phyloP scores from a whole-genome alignment of 2,888 invertebrate species.

The Bursaphelenchus okinawaensis region DNA sequence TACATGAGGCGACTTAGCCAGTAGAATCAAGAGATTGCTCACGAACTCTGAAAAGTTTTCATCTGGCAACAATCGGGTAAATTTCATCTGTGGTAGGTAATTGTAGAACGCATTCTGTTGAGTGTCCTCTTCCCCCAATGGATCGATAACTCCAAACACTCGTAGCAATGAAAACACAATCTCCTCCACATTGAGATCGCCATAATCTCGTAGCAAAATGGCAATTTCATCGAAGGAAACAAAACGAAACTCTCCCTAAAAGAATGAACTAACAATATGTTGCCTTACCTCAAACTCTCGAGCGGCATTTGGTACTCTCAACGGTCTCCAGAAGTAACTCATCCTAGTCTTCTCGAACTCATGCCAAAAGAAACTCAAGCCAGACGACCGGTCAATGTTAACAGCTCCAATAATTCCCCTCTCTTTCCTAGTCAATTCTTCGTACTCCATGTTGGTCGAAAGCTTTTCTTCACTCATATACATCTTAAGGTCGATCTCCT shows the following conservation, averaged over 20 bases:
- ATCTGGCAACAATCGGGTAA: background rate
- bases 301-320: background rate
- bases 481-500: background rate
- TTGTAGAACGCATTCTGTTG: background rate
- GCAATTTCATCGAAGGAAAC: background rate
- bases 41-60: background rate
- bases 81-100: background rate
- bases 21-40: background rate
- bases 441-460: background rate
- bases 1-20: background rate
- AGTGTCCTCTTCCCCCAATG: background rate
- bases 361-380: background rate
- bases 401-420: background rate
- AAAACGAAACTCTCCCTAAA: background rate
- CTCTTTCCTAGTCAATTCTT: background rate
- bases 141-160: background rate
- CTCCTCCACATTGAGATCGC: background rate
- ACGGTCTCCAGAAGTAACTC: background rate
- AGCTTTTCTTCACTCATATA: background rate
- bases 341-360: background rate
- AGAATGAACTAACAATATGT: background rate
- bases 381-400: too few species aligned
- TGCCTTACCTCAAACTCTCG: background rate
- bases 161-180: background rate
- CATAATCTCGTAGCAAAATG: background rate